Evolutionary conservation across 2,797 vertebrate genomes (phyloP), one percentile per base, ranked within the genome.

Genomic region (Australoheros facetus): DNA sequence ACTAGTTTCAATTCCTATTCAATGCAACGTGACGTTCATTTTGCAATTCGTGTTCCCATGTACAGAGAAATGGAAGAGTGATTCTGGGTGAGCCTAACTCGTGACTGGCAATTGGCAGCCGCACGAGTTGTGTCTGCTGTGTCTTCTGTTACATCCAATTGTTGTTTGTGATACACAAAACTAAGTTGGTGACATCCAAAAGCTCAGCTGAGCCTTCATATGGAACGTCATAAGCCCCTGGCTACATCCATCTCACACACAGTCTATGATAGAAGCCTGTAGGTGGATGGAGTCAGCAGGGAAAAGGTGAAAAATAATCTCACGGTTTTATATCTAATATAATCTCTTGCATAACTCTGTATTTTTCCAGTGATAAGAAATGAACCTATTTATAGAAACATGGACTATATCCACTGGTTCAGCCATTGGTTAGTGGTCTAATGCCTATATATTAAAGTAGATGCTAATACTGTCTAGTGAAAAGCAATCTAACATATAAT

Each of bases 1-100:
- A 51, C 16, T 19, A 0, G 5, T 51, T 69, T 69, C 19, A 51
- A 13, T 30, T n/a, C 9, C 11, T 2, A 51, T 0, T 5, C 8
- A 51, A 51, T 13, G 17, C 64, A 51, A 30, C 3, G 12, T 51
- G 45, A 69, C n/a, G 28, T 51, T 69, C 0, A 51, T 19, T 51
- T 69, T 48, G 23, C 30, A 48, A 66, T 28, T 30, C 45, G 3
- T 69, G 42, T 51, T 13, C 26, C 62, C 16, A 51, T n/a, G 10
- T 1, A 30, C 26, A 69, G 42, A 51, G 10, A 69, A 69, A 30
- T 17, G 13, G 45, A 17, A 48, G 14, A 48, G 17, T 30, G 17
- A 51, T 30, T 69, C 30, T 8, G 45, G 64, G 6, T 30, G 64
- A 45, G 26, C 17, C 51, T 21, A 21, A 54, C 51, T 54, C 3